phyloP scores from a whole-genome alignment of 2,888 invertebrate species.

The Sepioteuthis lessoniana region DNA sequence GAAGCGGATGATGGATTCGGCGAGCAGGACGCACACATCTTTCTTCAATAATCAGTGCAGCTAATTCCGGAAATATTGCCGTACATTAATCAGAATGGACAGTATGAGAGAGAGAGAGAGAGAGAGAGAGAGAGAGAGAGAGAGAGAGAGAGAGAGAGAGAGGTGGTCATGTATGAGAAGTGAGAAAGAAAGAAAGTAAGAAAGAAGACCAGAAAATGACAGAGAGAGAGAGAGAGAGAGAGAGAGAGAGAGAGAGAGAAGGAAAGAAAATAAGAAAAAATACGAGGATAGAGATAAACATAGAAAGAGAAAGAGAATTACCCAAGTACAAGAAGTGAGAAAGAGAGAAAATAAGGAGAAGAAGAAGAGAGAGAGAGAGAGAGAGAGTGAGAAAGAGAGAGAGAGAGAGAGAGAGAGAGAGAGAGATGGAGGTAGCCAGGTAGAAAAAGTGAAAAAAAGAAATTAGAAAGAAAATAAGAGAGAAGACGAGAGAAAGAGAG shows the following conservation, averaged over 20 bases:
- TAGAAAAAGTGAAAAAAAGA: too few species aligned
- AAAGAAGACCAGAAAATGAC: not conserved
- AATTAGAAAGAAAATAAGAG: not conserved
- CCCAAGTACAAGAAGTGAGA: too few species aligned
- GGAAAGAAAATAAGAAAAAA: not conserved
- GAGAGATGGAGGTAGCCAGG: not conserved
- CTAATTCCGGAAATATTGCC: conserved; percentile 13
- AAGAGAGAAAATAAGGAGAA: not conserved
- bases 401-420: not conserved
- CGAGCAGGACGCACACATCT: conserved; percentile 15
- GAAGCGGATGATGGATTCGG: conserved; percentile 9
- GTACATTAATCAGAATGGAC: not conserved
- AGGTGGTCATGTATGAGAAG: too few species aligned
- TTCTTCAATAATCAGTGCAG: not conserved
- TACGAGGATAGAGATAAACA: not conserved
- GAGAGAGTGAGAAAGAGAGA: not conserved
- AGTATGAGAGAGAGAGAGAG: too few species aligned
- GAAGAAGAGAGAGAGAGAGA: not conserved
- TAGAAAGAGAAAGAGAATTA: not conserved
- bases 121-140: too few species aligned
- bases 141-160: too few species aligned
- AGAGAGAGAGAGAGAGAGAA: not conserved
- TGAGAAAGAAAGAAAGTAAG: too few species aligned
- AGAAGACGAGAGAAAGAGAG: not conserved
- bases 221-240: not conserved